Evolutionary conservation across 2,113 vertebrate species (phyloP), one percentile per base, ranked within the genome.

Genomic region (Ciconia boyciana): DNA sequence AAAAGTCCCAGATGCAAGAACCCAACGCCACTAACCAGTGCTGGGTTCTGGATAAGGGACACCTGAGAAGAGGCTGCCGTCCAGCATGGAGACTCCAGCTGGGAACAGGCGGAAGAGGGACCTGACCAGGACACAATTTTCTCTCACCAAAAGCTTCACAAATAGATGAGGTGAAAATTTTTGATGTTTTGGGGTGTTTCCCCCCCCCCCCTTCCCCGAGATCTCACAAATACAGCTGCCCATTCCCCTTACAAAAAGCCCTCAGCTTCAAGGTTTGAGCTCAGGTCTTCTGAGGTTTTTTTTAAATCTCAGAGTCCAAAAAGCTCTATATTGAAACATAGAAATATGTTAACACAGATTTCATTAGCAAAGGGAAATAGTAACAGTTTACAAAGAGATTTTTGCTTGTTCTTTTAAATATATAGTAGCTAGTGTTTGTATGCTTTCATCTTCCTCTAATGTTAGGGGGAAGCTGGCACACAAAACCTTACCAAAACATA

Each of bases 401-500:
- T 89, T 91, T 90, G 46, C 55, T 92, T 72, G 41, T 84, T 76
- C 69, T 88, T 66, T 86, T 71, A 80, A 94, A 85, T 62, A 77
- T 9, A 74, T 48, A 93, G 75, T 76, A 83, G 78, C 66, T 88
- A 58, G 66, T 55, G 74, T 81, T 80, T 69, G 36, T 58, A 88
- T 60, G 66, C 94, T 95, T 97, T 97, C n/a, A 95, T 96, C 93
- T 71, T 89, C 61, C 66, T 57, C 78, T 77, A 82, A 78, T 31
- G 60, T 48, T 77, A 88, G 51, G 34, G 26, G n/a, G 41, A 89
- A 89, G 62, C 34, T 84, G 71, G 48, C 54, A 74, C 18, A 58
- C 16, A 86, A 66, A 94, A 65, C 41, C 36, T 85, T 81, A 80
- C 54, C 32, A 85, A 97, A 96, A 90, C 81, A 90, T 31, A 57